Evolutionary conservation across 2,113 vertebrate species (phyloP).

Genomic region (Bambusicola thoracicus): DNA sequence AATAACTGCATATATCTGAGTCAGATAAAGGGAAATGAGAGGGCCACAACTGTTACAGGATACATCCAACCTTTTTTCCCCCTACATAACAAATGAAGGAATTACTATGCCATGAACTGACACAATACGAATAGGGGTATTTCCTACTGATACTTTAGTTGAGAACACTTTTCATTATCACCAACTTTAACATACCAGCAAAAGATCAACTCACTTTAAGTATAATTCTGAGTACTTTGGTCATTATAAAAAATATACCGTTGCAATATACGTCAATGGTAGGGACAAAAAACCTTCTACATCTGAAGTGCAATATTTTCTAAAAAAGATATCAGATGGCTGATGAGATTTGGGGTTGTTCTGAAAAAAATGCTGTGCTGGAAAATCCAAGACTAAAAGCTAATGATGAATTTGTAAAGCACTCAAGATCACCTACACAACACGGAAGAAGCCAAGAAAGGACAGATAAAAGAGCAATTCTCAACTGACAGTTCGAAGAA

Average conservation of each 20-base stretch:
- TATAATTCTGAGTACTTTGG: not conserved
- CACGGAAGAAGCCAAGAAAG: not conserved
- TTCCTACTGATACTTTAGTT: not conserved
- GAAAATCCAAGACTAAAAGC: not conserved
- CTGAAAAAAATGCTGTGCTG: not conserved
- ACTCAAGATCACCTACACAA: not conserved
- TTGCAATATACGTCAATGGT: not conserved
- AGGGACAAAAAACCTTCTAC: not conserved
- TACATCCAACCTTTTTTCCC: not conserved
- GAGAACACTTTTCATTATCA: not conserved
- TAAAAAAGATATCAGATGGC: not conserved
- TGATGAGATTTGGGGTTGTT: not conserved
- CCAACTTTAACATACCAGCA: not conserved
- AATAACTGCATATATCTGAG: not conserved
- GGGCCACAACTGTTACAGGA: accelerated
- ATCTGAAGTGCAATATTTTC: not conserved
- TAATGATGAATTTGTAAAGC: not conserved
- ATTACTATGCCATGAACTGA: not conserved
- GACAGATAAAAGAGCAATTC: not conserved
- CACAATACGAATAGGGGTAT: too few relatives aligned
- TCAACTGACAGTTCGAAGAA: not conserved
- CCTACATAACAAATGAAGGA: not conserved
- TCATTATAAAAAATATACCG: not conserved
- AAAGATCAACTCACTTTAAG: not conserved
- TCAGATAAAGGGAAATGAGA: not conserved